Evolutionary conservation across 35 echinoderm and acorn worm genomes (phyloP), one percentile per base, ranked within the genome.

Genomic region (Ophiothrix spiculata): DNA sequence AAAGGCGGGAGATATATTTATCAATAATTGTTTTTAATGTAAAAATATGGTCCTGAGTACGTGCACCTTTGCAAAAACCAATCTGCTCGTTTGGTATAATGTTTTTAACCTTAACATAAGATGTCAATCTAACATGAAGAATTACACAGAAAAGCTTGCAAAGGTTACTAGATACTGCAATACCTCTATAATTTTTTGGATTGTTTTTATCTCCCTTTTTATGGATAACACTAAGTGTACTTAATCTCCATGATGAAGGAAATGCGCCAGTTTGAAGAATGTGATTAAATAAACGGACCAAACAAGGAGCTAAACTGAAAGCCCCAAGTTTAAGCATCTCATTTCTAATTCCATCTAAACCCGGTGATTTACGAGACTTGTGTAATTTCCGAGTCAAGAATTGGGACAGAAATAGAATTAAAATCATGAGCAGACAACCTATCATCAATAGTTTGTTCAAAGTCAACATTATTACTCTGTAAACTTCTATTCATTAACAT

Each of bases 281-380:
- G 2, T 69, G 17, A n/a, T 69, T 69, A 69, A 69, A 69, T 15
- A 69, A 28, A 25, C 29, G 17, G 23, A 28, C 4, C 23, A 69
- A 69, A 69, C 17, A 25, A 15, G 60, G 60, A n/a, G 60, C 60
- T 4, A 69, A 69, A 69, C 3, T 25, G 23, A 25, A 15, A 15
- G 60, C 60, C 2, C 60, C 60, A 69, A 2, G 1, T 69, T 69
- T 69, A 25, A 69, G 29, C 60, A 69, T 69, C 23, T 69, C 60
- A 69, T 69, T 69, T 69, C 60, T 10, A 69, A 69, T 69, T 25
- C 60, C 17, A 69, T 69, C 60, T 69, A 69, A 69, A 69, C 60
- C 60, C 23, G 60, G 60, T 25, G 60, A 69, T 69, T 69, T 69
- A 4, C 60, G 29, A n/a, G 6, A 69, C 60, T n/a, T 69, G 16